Evolutionary conservation across 2,888 invertebrate species (phyloP).

Genomic region (Leptinotarsa juncta): DNA sequence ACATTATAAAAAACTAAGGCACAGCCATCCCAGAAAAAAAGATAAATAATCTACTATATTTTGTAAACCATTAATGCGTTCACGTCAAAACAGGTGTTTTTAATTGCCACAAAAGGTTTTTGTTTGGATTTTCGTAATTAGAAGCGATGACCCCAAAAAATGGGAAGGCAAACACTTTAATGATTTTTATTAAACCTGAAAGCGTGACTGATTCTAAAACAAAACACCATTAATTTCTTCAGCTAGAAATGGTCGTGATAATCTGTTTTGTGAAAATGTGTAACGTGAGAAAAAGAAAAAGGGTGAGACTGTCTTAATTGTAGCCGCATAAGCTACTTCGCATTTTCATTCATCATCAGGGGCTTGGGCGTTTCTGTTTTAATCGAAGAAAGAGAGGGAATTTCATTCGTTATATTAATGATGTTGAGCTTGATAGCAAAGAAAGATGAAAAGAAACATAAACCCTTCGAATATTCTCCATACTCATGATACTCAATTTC

Average conservation of each 20-base stretch:
- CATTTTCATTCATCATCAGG: slow-evolving; percentile 3
- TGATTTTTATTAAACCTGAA: slow-evolving; percentile 44
- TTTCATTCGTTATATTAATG: neutral
- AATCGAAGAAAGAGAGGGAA: neutral
- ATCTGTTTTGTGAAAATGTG: slow-evolving; percentile 38
- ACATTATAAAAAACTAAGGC: neutral
- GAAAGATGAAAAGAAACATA: no score
- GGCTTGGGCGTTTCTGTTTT: neutral
- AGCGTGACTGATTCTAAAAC: slow-evolving; percentile 49
- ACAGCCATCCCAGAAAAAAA: neutral
- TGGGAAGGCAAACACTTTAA: slow-evolving; percentile 42
- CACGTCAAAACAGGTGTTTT: slow-evolving; percentile 43
- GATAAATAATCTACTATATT: neutral
- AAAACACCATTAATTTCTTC: slow-evolving; percentile 47
- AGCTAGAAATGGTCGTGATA: slow-evolving; percentile 34
- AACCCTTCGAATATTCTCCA: no score
- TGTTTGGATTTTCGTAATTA: slow-evolving; percentile 47
- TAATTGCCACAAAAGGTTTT: slow-evolving; percentile 39
- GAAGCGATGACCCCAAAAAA: slow-evolving; percentile 43
- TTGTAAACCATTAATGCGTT: slow-evolving; percentile 15
- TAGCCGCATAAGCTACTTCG: neutral
- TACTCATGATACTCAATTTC: no score
- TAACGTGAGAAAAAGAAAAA: slow-evolving; percentile 41
- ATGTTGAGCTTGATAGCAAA: neutral
- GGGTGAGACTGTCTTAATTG: slow-evolving; percentile 25